Conservation (phyloP, 2,888 invertebrate genomes). For the Julus scanicus region DNA sequence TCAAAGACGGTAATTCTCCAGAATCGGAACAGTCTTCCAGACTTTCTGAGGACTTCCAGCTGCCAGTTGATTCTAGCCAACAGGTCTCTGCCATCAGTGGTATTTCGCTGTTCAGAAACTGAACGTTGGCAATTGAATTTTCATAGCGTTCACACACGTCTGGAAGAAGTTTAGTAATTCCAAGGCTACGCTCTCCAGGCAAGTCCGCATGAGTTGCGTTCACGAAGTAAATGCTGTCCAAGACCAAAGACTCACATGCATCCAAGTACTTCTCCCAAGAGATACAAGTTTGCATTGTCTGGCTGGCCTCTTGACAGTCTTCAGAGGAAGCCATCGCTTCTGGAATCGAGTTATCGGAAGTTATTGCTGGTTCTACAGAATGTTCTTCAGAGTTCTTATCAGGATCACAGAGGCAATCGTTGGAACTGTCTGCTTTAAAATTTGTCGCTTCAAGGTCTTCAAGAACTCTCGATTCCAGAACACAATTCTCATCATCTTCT, state of each 20-base stretch:
- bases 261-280: conserved; percentile 59
- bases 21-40: conserved; percentile 48
- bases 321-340: background rate
- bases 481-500: background rate
- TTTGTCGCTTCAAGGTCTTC: background rate
- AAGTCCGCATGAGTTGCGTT: conserved; percentile 25
- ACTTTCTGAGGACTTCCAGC: conserved; percentile 52
- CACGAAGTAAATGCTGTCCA: conserved; percentile 57
- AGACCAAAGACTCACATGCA: conserved; percentile 56
- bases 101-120: background rate
- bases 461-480: background rate
- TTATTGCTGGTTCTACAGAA: background rate
- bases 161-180: conserved; percentile 2
- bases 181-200: background rate
- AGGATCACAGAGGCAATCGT: background rate
- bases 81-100: conserved; percentile 52
- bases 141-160: background rate
- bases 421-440: background rate
- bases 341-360: no score
- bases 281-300: conserved; percentile 53
- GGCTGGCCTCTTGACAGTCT: background rate
- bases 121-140: background rate
- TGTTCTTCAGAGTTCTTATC: conserved; percentile 52
- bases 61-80: conserved; percentile 54
- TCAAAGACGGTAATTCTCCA: conserved; percentile 3